Evolutionary conservation across 2,888 invertebrate species (phyloP), one percentile per base, ranked within the genome.

Genomic region (Lepidochitona cinerea): DNA sequence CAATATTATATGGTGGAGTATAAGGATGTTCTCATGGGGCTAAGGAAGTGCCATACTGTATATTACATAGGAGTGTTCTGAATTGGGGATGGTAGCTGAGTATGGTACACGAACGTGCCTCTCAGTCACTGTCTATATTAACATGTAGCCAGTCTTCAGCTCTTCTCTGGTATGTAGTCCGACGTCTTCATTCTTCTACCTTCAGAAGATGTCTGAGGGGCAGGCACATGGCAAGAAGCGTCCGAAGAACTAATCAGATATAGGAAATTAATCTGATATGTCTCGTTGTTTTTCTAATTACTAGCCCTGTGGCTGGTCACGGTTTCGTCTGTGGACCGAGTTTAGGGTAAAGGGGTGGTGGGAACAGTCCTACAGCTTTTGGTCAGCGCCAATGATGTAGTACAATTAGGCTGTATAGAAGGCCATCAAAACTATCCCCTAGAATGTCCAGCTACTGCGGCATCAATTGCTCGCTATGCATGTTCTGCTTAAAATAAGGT

Each of bases 251-350:
- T 49, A 49, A 59, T 59, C 59, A 29, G 59, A 59, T 59, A 59
- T 59, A 59, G 59, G 59, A 59, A 59, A 59, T 59, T 59, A 59
- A 59, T 59, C 59, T 59, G 59, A 59, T 59, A 59, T 59, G 29
- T 59, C 29, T 59, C 59, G 3, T 59, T 59, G 59, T 59, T 59
- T 59, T 59, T 59, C 23, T 59, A 59, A 59, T 59, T 59, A 59
- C 59, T 59, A 23, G 12, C 59, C 23, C 26, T 29, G 23, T 12
- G 14, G 23, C 4, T 32, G 14, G 32, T 59, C 23, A 29, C 59
- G 29, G 29, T 23, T 59, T 29, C 29, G 32, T 23, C 59, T 4
- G 23, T 23, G 26, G 12, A 12, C 5, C 32, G 59, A 29, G 32
- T 26, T 1, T n/a, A n/a, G 59, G 59, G 59, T 14, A 59, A 14